Conservation (phyloP, 2,797 vertebrate species). For the Lacerta viridis region DNA sequence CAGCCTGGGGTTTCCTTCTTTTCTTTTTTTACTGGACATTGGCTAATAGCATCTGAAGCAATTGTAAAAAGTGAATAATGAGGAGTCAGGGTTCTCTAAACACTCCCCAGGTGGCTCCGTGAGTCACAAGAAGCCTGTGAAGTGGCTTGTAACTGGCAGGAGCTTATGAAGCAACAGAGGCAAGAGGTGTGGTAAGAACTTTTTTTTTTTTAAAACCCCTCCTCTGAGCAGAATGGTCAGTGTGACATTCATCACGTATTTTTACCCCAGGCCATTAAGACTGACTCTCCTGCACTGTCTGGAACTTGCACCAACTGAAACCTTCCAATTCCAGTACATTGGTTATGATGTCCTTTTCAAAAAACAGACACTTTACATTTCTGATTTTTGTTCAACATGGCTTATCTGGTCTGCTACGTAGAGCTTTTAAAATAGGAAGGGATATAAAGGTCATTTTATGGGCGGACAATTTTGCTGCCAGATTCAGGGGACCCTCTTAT, state of each 20-base stretch:
- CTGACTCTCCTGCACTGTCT: neutral
- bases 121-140: conserved; percentile 36
- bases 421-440: neutral
- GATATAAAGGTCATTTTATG: neutral
- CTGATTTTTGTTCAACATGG: neutral
- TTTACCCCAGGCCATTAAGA: neutral
- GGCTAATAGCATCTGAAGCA: neutral
- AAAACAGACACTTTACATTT: neutral
- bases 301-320: neutral
- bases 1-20: neutral
- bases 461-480: neutral
- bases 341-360: neutral
- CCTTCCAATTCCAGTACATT: neutral
- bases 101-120: neutral
- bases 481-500: neutral
- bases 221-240: neutral
- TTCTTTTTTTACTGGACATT: neutral
- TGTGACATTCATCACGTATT: conserved; percentile 23
- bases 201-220: neutral
- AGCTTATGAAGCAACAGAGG: conserved; percentile 25
- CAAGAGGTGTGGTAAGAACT: conserved; percentile 3
- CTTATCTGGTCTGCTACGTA: neutral
- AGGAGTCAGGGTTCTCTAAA: conserved; percentile 28
- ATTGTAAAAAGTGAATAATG: conserved; percentile 3
- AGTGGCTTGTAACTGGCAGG: conserved; percentile 13